Evolutionary conservation across 2,797 vertebrate genomes (phyloP).

Genomic region (Periparus ater): DNA sequence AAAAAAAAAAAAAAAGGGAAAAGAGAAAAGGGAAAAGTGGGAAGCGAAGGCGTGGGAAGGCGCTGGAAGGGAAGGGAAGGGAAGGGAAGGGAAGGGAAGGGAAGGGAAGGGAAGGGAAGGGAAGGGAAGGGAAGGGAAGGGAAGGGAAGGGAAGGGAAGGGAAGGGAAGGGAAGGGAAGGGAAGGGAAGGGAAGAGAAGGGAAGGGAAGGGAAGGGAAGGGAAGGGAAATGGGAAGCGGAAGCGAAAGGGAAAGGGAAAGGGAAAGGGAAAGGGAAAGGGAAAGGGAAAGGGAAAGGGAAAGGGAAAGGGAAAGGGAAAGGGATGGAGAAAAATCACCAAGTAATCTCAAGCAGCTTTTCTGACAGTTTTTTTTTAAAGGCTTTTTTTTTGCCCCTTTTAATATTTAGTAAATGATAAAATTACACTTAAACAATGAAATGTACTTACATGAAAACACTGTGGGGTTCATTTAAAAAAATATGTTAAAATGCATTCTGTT

Average conservation of each 20-base stretch:
- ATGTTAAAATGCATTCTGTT: neutral
- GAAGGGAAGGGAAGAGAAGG: too few species aligned
- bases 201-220: too few species aligned
- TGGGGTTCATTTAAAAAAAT: neutral
- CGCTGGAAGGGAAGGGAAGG: too few species aligned
- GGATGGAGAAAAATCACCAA: neutral
- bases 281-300: neutral
- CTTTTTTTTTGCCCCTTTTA: neutral
- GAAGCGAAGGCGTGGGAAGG: neutral
- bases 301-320: too few species aligned
- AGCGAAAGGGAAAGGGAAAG: rapidly evolving
- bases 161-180: too few species aligned
- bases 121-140: neutral
- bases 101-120: too few species aligned
- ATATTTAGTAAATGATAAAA: neutral
- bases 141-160: too few species aligned
- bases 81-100: neutral
- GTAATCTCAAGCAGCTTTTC: neutral
- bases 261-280: neutral
- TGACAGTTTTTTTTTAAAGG: neutral
- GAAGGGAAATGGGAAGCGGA: too few species aligned
- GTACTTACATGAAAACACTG: neutral
- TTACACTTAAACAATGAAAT: neutral
- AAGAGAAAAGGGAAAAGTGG: too few species aligned
- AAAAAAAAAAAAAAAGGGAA: too few species aligned